phyloP scores from a whole-genome alignment of 2,888 invertebrate genomes.

The Cheilosia vernalis region DNA sequence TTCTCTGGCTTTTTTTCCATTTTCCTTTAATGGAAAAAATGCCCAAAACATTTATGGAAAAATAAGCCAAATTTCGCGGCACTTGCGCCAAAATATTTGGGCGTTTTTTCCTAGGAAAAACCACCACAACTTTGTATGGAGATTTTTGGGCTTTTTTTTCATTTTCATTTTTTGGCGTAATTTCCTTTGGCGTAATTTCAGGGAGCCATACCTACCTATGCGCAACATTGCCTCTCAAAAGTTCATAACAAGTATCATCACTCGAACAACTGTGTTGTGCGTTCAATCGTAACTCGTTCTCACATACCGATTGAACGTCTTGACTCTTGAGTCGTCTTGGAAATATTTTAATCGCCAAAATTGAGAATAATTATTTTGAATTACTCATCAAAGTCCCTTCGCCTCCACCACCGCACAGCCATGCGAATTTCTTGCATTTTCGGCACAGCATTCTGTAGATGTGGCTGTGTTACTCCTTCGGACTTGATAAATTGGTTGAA shows the following conservation, averaged over 20 bases:
- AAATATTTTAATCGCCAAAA: constrained; percentile 59
- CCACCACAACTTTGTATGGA: too few species aligned
- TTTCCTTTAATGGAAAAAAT: too few species aligned
- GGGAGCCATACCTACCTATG: too few species aligned
- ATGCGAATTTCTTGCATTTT: constrained; percentile 27
- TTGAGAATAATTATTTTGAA: constrained; percentile 66
- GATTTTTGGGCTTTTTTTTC: too few species aligned
- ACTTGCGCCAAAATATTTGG: too few species aligned
- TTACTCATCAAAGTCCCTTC: constrained; percentile 33
- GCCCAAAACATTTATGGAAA: too few species aligned
- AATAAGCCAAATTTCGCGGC: too few species aligned
- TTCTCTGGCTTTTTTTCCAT: too few species aligned
- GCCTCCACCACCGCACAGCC: too few species aligned
- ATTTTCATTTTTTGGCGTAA: too few species aligned
- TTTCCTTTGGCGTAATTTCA: too few species aligned
- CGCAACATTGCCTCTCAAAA: background rate
- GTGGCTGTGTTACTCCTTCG: constrained; percentile 13
- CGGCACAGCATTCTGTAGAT: constrained; percentile 27
- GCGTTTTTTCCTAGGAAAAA: too few species aligned
- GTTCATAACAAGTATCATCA: background rate
- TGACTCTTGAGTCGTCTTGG: constrained; percentile 27
- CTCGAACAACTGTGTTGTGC: background rate
- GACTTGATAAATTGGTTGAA: constrained; percentile 59
- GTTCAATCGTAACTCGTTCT: constrained; percentile 10
- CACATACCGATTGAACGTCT: background rate